Base-by-base conservation (phyloP, 2,113 vertebrate genomes). In the Gallinago jamesoni region DNA sequence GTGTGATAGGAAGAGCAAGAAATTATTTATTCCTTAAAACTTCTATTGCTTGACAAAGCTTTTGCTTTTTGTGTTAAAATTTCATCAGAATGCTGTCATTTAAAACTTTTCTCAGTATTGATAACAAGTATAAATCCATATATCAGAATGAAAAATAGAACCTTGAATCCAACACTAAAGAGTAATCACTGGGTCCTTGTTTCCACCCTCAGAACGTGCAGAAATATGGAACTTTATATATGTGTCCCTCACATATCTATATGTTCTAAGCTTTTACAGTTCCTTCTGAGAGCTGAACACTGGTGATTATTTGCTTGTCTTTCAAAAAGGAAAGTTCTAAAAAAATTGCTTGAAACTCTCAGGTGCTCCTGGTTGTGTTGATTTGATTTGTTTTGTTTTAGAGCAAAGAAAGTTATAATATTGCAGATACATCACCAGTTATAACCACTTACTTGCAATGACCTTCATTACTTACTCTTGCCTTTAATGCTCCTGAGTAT, bases 181-280 rank as follows among this genome's bases (percentile, higher is more conserved):
- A 25, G 13, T 14, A 27, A 23, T 33, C 33, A 74, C 1, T 15
- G 8, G 4, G 12, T 45, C 16, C 23, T 68, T 64, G 9, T 64
- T 93, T 72, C 21, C 20, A 55, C 6, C 7, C 9, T 8, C 73
- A 17, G 24, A 89, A 77, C 24, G 9, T 67, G 27, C 35, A 80
- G 41, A 72, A 3, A 4, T 14, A 37, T 12, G 12, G 33, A 66
- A 43, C 3, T 70, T 66, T 10, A 24, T 22, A 20, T 2, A 0
- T n/a, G 14, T 20, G 20, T 60, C 37, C 23, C 24, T 59, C 56
- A 37, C 33, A 41, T 1, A 5, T 33, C 13, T 14, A 31, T 33
- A 33, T 6, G 5, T 53, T 86, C 93, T 63, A 72, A 70, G 3
- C 11, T 79, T 63, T 30, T 52, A 37, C 3, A 13, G 4, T 18